Evolutionary conservation across 2,888 invertebrate species (phyloP).

Genomic region (Phortica magna): DNA sequence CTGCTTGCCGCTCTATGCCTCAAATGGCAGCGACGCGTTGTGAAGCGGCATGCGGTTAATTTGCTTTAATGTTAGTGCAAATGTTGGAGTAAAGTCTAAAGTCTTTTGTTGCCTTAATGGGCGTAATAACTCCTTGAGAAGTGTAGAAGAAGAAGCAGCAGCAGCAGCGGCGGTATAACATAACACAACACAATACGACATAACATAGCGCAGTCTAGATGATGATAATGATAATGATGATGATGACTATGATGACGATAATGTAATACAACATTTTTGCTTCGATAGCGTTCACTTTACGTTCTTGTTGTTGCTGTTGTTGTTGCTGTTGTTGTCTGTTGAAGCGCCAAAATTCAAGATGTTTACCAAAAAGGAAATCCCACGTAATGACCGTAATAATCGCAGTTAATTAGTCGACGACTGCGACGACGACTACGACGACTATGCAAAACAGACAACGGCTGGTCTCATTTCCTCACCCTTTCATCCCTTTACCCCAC

Average conservation of each 20-base stretch:
- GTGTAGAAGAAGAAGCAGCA: slow-evolving; percentile 44
- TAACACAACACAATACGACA: no score
- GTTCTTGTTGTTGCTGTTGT: neutral
- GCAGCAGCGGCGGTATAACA: slow-evolving; percentile 41
- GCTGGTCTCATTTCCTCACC: neutral
- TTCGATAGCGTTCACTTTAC: slow-evolving; percentile 21
- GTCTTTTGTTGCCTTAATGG: slow-evolving; percentile 44
- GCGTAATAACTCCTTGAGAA: slow-evolving; percentile 42
- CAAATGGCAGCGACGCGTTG: neutral
- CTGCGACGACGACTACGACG: slow-evolving; percentile 61
- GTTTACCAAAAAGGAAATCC: slow-evolving; percentile 76
- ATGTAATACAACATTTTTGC: slow-evolving; percentile 47
- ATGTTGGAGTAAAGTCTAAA: slow-evolving; percentile 58
- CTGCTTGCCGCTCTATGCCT: neutral
- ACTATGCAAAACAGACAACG: slow-evolving; percentile 64
- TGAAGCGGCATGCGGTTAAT: slow-evolving; percentile 68
- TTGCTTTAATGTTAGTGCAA: slow-evolving; percentile 73
- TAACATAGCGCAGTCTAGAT: neutral
- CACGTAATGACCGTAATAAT: slow-evolving; percentile 79
- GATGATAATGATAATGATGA: slow-evolving; percentile 38
- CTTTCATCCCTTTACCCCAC: slow-evolving; percentile 6
- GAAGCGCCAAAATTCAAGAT: slow-evolving; percentile 75
- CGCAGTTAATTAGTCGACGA: slow-evolving; percentile 78
- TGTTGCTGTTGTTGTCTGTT: slow-evolving; percentile 45
- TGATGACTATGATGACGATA: slow-evolving; percentile 46